A percentile compares a stretch with the other conserved stretches of the same genome.
phyloP scores from a whole-genome alignment of 2,888 invertebrate species.

The Agrypnus murinus region DNA sequence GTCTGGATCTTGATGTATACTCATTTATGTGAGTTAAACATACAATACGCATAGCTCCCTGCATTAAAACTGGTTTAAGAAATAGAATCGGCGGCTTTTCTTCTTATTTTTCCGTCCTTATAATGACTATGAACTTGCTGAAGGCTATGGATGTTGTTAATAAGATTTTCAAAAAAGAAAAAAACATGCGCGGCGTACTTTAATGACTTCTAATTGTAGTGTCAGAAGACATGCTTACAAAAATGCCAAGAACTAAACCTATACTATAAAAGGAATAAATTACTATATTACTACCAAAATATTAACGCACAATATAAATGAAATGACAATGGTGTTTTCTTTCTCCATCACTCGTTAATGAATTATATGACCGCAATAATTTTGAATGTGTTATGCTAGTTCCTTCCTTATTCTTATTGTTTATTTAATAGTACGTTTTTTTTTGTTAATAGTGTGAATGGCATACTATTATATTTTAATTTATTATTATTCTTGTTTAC shows the following conservation, averaged over 20 bases:
- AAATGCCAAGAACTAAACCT: slow-evolving; percentile 12
- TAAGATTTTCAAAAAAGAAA: slow-evolving; percentile 12
- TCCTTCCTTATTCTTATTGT: slow-evolving; percentile 7
- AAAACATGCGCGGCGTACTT: not conserved
- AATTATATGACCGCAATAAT: slow-evolving; percentile 15
- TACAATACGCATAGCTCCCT: slow-evolving; percentile 14
- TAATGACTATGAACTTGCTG: slow-evolving; percentile 30
- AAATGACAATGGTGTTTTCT: slow-evolving; percentile 24
- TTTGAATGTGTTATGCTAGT: slow-evolving; percentile 10
- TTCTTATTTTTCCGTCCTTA: slow-evolving; percentile 25
- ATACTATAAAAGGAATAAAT: slow-evolving; percentile 1
- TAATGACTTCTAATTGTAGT: slow-evolving; percentile 26
- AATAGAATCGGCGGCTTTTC: slow-evolving; percentile 26
- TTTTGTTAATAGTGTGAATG: slow-evolving; percentile 9
- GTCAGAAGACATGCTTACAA: slow-evolving; percentile 11
- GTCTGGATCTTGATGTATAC: not conserved
- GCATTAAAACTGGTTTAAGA: slow-evolving; percentile 36
- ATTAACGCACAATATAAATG: not conserved
- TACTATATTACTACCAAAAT: slow-evolving; percentile 19
- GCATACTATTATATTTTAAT: slow-evolving; percentile 13
- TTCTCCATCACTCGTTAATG: slow-evolving; percentile 18
- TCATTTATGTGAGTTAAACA: slow-evolving; percentile 8
- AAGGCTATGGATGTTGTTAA: slow-evolving; percentile 25
- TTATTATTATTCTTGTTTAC: slow-evolving; percentile 1
- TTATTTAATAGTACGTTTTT: not conserved